Base-by-base conservation (phyloP, 2,797 vertebrate species). In the Anguilla obscura region DNA sequence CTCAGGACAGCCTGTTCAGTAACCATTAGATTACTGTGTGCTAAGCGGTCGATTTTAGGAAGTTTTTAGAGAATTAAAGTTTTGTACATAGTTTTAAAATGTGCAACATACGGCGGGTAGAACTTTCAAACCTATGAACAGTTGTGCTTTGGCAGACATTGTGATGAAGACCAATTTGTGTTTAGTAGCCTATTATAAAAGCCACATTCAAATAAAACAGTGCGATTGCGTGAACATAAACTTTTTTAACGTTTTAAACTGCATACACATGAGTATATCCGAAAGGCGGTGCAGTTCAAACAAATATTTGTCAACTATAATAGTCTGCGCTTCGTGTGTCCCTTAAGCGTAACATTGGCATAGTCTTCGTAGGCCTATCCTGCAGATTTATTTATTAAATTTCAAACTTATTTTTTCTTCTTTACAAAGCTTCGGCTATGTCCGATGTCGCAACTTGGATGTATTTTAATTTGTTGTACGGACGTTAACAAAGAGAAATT, bases 401-500 rank as follows among this genome's bases (percentile, higher is more conserved):
- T 87, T 83, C 10, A n/a, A 79, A 79, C 36, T 88, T 24, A n/a
- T n/a, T 16, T 74, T 33, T 87, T 60, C 36, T 24, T 3, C 36
- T 48, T 45, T 0, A 9, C 36, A n/a, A 66, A 86, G 10, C 16
- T 36, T 16, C 8, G 40, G 79, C 6, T n/a, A 48, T 27, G 9
- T 52, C 3, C 45, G 45, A 84, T 71, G 27, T 36, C 27, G 4
- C 45, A 63, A 18, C 52, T n/a, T 82, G 27, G 27, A 36, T 66
- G 27, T 45, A 45, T 79, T 58, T 10, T 83, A 74, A 27, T 87
- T 71, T 58, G 63, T 76, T 87, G 87, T 84, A 74, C 85, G 85
- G 27, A 74, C 50, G 36, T 86, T 86, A 76, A 86, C 52, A 88
- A 85, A 89, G 88, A 90, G 90, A 90, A 92, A 90, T 93, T 91